Evolutionary conservation across 2,888 invertebrate genomes (phyloP).

Genomic region (Isoperla grammatica): DNA sequence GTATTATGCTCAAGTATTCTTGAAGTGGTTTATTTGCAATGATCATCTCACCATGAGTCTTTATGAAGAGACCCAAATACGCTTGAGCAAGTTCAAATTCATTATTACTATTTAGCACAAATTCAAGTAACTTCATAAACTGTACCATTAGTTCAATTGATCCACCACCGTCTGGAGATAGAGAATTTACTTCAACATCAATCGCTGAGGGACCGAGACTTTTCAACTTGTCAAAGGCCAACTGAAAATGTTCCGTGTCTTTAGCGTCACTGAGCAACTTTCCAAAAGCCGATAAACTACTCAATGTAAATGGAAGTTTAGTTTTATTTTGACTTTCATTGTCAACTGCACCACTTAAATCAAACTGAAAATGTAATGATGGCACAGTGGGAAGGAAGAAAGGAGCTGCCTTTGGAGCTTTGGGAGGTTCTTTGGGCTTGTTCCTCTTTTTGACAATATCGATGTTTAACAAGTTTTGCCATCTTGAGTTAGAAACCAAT

Average conservation of each 20-base stretch:
- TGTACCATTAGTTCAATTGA: conserved; percentile 64
- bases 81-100: conserved; percentile 90
- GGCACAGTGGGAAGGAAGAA: conserved; percentile 93
- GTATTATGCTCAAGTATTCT: conserved; percentile 51
- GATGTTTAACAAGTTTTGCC: conserved; percentile 84
- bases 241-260: conserved; percentile 48
- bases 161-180: conserved; percentile 69
- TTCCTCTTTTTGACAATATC: conserved; percentile 83
- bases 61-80: conserved; percentile 82
- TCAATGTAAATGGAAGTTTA: conserved; percentile 52
- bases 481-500: conserved; percentile 75
- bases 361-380: conserved; percentile 76
- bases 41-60: conserved; percentile 63
- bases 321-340: conserved; percentile 47
- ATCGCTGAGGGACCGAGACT: conserved; percentile 73
- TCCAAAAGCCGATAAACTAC: conserved; percentile 64
- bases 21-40: conserved; percentile 52
- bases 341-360: conserved; percentile 49
- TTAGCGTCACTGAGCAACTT: conserved; percentile 53
- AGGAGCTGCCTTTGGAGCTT: conserved; percentile 81
- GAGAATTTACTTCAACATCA: conserved; percentile 78
- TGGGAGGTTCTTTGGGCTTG: conserved; percentile 80
- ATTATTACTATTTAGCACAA: conserved; percentile 64
- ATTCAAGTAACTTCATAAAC: conserved; percentile 68
- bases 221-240: conserved; percentile 60